Conservation (phyloP, 2,888 invertebrate genomes). For the Proisotoma minuta region DNA sequence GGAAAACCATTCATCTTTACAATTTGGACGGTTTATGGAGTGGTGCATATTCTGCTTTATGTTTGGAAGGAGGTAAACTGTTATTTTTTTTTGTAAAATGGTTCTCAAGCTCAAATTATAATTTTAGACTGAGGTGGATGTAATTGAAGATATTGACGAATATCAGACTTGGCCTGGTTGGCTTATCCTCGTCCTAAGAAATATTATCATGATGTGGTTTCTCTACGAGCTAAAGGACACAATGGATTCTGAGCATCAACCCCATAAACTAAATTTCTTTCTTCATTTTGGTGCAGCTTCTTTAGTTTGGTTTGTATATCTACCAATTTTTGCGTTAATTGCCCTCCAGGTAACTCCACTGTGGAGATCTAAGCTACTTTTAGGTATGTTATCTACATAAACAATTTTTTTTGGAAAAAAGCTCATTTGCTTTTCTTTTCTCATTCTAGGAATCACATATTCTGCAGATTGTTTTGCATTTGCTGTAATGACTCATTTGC, state of each 20-base stretch:
- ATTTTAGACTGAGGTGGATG: slow-evolving; percentile 84
- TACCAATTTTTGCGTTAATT: slow-evolving; percentile 89
- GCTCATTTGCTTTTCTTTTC: slow-evolving; percentile 3
- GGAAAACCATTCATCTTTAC: slow-evolving; percentile 78
- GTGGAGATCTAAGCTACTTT: slow-evolving; percentile 89
- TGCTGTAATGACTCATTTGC: slow-evolving; percentile 87
- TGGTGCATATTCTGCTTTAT: slow-evolving; percentile 85
- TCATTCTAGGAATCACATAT: slow-evolving; percentile 77
- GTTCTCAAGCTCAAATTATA: neutral
- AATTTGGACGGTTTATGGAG: slow-evolving; percentile 86
- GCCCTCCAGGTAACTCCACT: slow-evolving; percentile 87
- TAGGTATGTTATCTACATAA: slow-evolving; percentile 58
- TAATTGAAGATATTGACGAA: slow-evolving; percentile 92
- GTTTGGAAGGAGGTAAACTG: slow-evolving; percentile 88
- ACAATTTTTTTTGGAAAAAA: neutral
- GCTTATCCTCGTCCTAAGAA: slow-evolving; percentile 80
- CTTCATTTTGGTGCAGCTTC: slow-evolving; percentile 96
- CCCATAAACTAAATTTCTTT: slow-evolving; percentile 82
- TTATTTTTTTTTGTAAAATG: neutral
- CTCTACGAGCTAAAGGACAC: slow-evolving; percentile 56
- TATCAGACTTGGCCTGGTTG: slow-evolving; percentile 98
- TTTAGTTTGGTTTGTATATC: slow-evolving; percentile 95
- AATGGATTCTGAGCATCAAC: slow-evolving; percentile 67
- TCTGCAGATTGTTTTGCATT: slow-evolving; percentile 93
- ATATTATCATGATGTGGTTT: slow-evolving; percentile 85